These are phyloP conservation scores for Omphaloscelis lunosa DNA, from an alignment of 2,888 invertebrate species.

Conservation along the genomic window DNA sequence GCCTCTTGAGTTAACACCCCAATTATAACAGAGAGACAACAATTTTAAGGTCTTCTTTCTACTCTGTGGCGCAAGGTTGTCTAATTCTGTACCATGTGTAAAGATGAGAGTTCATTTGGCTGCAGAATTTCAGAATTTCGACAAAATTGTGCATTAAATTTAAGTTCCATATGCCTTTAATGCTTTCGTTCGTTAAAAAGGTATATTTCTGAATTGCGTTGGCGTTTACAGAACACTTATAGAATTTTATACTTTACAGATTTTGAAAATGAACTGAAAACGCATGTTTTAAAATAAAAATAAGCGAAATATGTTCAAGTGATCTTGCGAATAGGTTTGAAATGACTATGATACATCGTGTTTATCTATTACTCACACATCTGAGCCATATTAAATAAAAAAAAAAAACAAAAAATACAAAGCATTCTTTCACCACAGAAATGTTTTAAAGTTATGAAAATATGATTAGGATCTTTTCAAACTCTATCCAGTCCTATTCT, in stretches of 20 bases:
- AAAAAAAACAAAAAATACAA: not conserved
- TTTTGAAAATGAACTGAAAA: conserved; percentile 7
- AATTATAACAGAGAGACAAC: conserved; percentile 19
- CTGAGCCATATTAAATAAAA: not conserved
- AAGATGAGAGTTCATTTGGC: conserved; percentile 70
- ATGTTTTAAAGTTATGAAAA: conserved; percentile 19
- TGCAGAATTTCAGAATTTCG: conserved; percentile 69
- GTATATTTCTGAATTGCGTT: conserved; percentile 41
- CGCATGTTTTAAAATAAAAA: too few species aligned
- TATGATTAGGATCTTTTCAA: conserved; percentile 30
- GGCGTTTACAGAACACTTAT: not conserved
- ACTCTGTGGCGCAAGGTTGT: conserved; percentile 59
- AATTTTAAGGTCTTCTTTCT: conserved; percentile 1
- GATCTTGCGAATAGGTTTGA: not conserved
- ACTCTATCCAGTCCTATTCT: conserved; percentile 18
- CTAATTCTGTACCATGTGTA: conserved; percentile 46
- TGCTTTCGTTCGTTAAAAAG: conserved; percentile 70
- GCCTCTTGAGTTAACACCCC: not conserved
- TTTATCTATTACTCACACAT: not conserved
- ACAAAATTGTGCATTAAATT: conserved; percentile 75
- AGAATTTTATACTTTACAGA: not conserved
- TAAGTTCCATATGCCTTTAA: conserved; percentile 70
- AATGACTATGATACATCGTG: not conserved
- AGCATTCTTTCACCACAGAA: conserved; percentile 1
- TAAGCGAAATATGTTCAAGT: not conserved